Evolutionary conservation across 2,113 vertebrate species (phyloP).

Genomic region (Etia nguti): DNA sequence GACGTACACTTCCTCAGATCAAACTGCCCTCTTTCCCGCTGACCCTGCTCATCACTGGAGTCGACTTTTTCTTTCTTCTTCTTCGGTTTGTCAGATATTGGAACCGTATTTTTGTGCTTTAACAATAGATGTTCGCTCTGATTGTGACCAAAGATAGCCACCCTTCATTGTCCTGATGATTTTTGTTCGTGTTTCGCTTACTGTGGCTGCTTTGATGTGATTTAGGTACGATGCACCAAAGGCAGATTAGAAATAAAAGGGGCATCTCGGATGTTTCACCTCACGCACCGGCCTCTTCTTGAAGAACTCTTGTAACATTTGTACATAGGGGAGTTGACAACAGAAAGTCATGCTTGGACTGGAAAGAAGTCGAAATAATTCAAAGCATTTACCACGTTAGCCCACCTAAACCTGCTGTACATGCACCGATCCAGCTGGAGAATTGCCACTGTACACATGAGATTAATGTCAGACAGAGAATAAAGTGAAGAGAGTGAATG

Average conservation of each 20-base stretch:
- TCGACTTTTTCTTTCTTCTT: background rate
- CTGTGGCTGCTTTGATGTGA: conserved; percentile 55
- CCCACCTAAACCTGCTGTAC: conserved; percentile 64
- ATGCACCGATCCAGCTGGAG: conserved; percentile 37
- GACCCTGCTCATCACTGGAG: conserved; percentile 11
- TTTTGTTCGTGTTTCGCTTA: background rate
- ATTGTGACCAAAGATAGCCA: conserved; percentile 93
- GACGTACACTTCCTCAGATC: background rate
- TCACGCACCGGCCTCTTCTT: conserved; percentile 78
- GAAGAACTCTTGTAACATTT: conserved; percentile 67
- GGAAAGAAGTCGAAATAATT: background rate
- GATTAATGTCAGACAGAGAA: background rate
- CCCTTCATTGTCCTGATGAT: conserved; percentile 66
- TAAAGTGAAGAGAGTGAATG: background rate
- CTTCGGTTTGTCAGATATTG: background rate
- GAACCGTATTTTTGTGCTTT: conserved; percentile 42
- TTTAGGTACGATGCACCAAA: background rate
- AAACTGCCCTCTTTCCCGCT: background rate
- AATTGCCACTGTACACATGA: conserved; percentile 28
- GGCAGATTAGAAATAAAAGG: background rate
- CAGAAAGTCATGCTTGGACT: conserved; percentile 51
- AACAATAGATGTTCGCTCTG: conserved; percentile 64
- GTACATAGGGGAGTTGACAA: conserved; percentile 67
- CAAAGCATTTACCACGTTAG: conserved; percentile 68
- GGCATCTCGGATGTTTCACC: conserved; percentile 37